A percentile compares a stretch with the other conserved stretches of the same genome.
Evolutionary conservation across 2,888 invertebrate species (phyloP).

Genomic region (Mimas tiliae): DNA sequence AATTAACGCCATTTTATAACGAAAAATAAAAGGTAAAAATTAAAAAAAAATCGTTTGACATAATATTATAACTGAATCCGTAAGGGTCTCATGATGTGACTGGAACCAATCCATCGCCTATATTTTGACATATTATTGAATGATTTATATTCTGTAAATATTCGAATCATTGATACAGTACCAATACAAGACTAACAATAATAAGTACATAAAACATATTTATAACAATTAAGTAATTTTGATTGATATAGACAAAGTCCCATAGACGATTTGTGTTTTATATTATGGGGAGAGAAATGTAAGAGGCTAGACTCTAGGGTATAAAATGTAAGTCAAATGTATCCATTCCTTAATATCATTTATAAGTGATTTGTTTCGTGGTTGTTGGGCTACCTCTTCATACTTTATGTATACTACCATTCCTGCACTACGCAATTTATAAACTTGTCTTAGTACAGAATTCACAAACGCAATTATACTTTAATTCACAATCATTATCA

Average conservation of each 20-base stretch:
- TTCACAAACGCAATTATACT: too few species aligned
- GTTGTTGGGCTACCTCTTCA: slow-evolving; percentile 1
- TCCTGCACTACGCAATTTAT: too few species aligned
- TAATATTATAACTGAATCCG: too few species aligned
- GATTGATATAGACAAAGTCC: not conserved
- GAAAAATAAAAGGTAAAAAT: not conserved
- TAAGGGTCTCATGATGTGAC: too few species aligned
- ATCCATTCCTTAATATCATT: slow-evolving; percentile 7
- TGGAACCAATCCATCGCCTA: too few species aligned
- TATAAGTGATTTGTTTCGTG: too few species aligned
- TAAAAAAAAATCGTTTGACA: too few species aligned
- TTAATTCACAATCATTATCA: too few species aligned
- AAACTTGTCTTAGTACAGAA: too few species aligned
- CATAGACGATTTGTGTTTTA: too few species aligned
- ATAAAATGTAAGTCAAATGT: not conserved
- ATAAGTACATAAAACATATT: not conserved
- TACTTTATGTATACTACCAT: not conserved
- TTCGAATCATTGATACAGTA: not conserved
- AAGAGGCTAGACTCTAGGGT: not conserved
- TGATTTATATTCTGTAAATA: not conserved
- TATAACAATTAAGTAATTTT: slow-evolving; percentile 1
- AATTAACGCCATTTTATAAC: not conserved
- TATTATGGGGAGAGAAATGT: too few species aligned
- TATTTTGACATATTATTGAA: not conserved
- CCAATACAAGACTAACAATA: not conserved